phyloP scores from a whole-genome alignment of 2,797 vertebrate genomes.

The Fistularia tabacaria region DNA sequence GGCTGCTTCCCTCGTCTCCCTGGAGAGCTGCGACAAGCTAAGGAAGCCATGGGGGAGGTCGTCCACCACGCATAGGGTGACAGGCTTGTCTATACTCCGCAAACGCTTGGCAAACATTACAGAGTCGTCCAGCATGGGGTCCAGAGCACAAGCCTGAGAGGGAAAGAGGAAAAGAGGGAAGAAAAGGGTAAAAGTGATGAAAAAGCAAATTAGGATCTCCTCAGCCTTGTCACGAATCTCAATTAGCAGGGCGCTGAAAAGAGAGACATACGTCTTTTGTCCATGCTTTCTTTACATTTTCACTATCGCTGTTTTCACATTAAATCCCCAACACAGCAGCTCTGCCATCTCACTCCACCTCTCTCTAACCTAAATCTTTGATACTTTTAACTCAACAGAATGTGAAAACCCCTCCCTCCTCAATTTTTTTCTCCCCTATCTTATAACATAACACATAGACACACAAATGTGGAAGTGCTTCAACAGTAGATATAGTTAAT shows the following conservation, averaged over 20 bases:
- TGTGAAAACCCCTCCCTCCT: no score
- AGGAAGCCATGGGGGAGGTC: slow-evolving; percentile 93
- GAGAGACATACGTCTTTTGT: slow-evolving; percentile 46
- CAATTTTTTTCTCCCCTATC: no score
- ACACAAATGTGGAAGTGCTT: no score
- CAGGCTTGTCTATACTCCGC: slow-evolving; percentile 73
- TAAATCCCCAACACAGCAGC: no score
- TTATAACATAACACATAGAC: not conserved
- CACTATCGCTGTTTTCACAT: slow-evolving; percentile 35
- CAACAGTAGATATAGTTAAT: no score
- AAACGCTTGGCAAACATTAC: slow-evolving; percentile 90
- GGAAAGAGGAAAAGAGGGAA: not conserved
- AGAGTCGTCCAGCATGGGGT: slow-evolving; percentile 92
- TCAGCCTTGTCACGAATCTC: slow-evolving; percentile 59
- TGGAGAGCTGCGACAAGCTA: slow-evolving; percentile 83
- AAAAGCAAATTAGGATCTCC: slow-evolving; percentile 44
- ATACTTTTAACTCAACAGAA: no score
- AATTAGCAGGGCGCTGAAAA: slow-evolving; percentile 52
- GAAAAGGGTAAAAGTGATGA: slow-evolving; percentile 12
- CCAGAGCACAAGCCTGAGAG: slow-evolving; percentile 84
- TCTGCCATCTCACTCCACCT: no score
- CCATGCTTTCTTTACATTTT: slow-evolving; percentile 37
- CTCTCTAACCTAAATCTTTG: no score
- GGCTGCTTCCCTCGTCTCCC: slow-evolving; percentile 82
- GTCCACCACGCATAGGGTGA: slow-evolving; percentile 85